Evolutionary conservation across 2,113 vertebrate genomes (phyloP), one percentile per base, ranked within the genome.

Genomic region (Sander lucioperca): DNA sequence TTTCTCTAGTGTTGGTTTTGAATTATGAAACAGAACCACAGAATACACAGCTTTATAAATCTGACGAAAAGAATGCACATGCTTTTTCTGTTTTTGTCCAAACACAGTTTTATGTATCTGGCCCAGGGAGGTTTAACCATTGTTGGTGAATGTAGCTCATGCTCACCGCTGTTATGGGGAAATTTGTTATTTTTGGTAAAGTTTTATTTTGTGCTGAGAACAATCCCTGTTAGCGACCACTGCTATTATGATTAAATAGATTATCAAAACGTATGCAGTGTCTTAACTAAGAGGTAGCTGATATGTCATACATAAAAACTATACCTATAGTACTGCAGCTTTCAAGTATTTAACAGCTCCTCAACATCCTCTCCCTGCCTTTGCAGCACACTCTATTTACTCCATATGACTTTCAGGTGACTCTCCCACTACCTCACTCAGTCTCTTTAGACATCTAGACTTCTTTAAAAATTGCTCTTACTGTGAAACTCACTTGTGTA

Each of bases 401-500:
- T 61, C 64, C 6, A 5, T 33, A 19, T 57, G 66, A 68, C 75
- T 57, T 62, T 23, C 69, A 75, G 56, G 68, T 75, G 71, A 77
- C 74, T 79, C 39, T 75, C 45, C 50, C 54, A n/a, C 69, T 75
- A 43, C 1, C 30, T 25, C 57, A 15, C 43, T 73, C 45, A 3
- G 50, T 48, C 73, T 74, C 48, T 43, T 58, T 15, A 59, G 69
- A 74, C 80, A 85, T 48, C 70, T 9, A 10, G 53, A 79, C 56
- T 14, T 72, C 56, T 58, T 66, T 47, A 79, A 74, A 43, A 84
- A 21, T 33, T 14, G 23, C 59, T 86, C 19, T 79, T 13, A 59
- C 76, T 80, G 63, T 74, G 51, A 61, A 68, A 78, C 75, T 82
- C 78, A 25, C 68, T 65, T 30, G 74, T 30, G 54, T 67, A 77